Percentiles rank a stretch among this genome's conserved stretches.
phyloP scores from a whole-genome alignment of 2,888 invertebrate species.

The Troilus luridus region DNA sequence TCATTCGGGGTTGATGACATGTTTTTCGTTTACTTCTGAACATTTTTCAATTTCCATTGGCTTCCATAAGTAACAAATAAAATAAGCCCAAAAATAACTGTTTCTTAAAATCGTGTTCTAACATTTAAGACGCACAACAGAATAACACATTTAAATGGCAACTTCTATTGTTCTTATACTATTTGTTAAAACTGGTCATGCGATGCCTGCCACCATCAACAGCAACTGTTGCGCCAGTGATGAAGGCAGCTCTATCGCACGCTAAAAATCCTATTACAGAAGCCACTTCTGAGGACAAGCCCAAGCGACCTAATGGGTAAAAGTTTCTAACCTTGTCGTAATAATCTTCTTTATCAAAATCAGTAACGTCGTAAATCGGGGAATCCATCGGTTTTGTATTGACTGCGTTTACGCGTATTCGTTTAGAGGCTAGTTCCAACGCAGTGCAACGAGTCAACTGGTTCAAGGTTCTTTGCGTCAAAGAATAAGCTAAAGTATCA shows the following conservation, averaged over 20 bases:
- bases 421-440: conserved; percentile 85
- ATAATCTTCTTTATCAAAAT: conserved; percentile 88
- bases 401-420: conserved; percentile 91
- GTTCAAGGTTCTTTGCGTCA: conserved; percentile 95
- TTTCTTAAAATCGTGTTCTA: no score
- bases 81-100: no score
- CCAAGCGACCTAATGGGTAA: conserved; percentile 92
- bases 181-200: conserved; percentile 75
- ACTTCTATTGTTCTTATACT: background rate
- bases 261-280: conserved; percentile 92
- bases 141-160: background rate
- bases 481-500: conserved; percentile 89
- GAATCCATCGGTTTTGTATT: conserved; percentile 95
- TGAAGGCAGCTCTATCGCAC: conserved; percentile 87
- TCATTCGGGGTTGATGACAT: no score
- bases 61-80: no score
- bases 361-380: conserved; percentile 88
- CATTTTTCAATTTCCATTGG: no score
- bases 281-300: conserved; percentile 89
- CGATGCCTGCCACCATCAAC: conserved; percentile 96
- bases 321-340: conserved; percentile 88
- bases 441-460: conserved; percentile 95
- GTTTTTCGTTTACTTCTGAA: no score
- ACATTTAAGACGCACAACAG: background rate
- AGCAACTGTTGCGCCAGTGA: conserved; percentile 90